Conservation (phyloP, 1,140 invertebrate species). For the Pogonus chalceus region DNA sequence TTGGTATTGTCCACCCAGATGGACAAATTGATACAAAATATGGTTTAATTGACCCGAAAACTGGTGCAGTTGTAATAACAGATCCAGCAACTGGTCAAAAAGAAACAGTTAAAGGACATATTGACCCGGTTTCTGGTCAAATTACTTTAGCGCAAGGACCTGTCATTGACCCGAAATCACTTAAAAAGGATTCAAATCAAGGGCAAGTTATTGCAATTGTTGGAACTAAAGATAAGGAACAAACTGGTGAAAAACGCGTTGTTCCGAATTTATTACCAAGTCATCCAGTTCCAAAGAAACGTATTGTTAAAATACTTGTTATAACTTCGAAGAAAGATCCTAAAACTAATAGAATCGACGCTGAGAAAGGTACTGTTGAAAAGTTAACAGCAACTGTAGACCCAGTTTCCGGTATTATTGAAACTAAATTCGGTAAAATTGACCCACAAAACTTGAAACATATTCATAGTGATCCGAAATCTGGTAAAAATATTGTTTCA, state of each 20-base stretch:
- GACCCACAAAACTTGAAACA: slow-evolving; percentile 45
- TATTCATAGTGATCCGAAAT: slow-evolving; percentile 40
- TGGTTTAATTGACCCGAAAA: slow-evolving; percentile 44
- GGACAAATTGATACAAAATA: slow-evolving; percentile 49
- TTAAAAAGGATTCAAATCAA: slow-evolving; percentile 25
- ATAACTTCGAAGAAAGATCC: slow-evolving; percentile 47
- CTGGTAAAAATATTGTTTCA: slow-evolving; percentile 45
- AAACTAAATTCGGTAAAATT: slow-evolving; percentile 47
- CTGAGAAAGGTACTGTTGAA: slow-evolving; percentile 44
- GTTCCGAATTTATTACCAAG: slow-evolving; percentile 42
- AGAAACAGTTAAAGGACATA: slow-evolving; percentile 41
- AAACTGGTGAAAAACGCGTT: slow-evolving; percentile 45
- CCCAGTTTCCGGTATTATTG: slow-evolving; percentile 44
- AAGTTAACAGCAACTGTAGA: slow-evolving; percentile 44
- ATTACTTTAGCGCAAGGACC: slow-evolving; percentile 50
- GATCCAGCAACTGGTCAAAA: slow-evolving; percentile 42
- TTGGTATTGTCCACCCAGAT: slow-evolving; percentile 39
- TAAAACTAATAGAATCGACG: slow-evolving; percentile 43
- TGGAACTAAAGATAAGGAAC: slow-evolving; percentile 37
- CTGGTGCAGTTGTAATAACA: slow-evolving; percentile 38
- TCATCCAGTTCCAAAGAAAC: slow-evolving; percentile 36
- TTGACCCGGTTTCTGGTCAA: slow-evolving; percentile 54
- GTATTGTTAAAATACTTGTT: slow-evolving; percentile 38
- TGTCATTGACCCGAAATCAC: slow-evolving; percentile 32
- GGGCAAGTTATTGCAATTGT: slow-evolving; percentile 30